Evolutionary conservation across 2,797 vertebrate genomes (phyloP).

Genomic region (Denticeps clupeoides): DNA sequence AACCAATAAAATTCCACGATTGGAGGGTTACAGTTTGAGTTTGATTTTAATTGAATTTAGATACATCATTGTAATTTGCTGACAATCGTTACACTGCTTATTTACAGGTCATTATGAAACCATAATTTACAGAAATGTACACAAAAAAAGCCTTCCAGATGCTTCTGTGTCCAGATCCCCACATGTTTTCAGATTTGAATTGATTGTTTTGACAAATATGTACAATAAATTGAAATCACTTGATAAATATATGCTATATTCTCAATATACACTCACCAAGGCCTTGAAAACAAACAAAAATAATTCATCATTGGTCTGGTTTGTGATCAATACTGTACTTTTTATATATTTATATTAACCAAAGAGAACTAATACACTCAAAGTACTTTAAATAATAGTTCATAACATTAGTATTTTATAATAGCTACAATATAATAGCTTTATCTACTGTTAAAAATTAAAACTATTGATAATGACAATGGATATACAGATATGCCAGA

Average conservation of each 20-base stretch:
- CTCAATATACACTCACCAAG: slow-evolving; percentile 52
- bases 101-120: slow-evolving; percentile 74
- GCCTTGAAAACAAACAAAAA: slow-evolving; percentile 59
- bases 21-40: background rate
- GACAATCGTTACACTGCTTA: slow-evolving; percentile 76
- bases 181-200: slow-evolving; percentile 43
- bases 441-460: slow-evolving; percentile 65
- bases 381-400: slow-evolving; percentile 69
- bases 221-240: slow-evolving; percentile 1
- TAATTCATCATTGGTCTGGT: slow-evolving; percentile 8
- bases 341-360: slow-evolving; percentile 42
- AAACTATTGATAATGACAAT: slow-evolving; percentile 60
- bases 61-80: slow-evolving; percentile 69
- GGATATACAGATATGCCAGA: slow-evolving; percentile 62
- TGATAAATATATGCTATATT: slow-evolving; percentile 7
- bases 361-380: slow-evolving; percentile 66
- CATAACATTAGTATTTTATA: slow-evolving; percentile 62
- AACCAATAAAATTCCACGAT: too few relatives aligned
- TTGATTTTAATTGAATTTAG: slow-evolving; percentile 68
- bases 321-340: slow-evolving; percentile 20
- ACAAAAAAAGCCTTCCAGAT: slow-evolving; percentile 68
- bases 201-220: slow-evolving; percentile 7
- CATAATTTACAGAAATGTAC: slow-evolving; percentile 72
- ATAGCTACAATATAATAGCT: slow-evolving; percentile 64
- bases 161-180: slow-evolving; percentile 57